A percentile compares a stretch with the other conserved stretches of the same genome.
These are phyloP conservation scores for Zaprionus taronus DNA, from an alignment of 1,140 invertebrate species.

Conservation along the genomic window DNA sequence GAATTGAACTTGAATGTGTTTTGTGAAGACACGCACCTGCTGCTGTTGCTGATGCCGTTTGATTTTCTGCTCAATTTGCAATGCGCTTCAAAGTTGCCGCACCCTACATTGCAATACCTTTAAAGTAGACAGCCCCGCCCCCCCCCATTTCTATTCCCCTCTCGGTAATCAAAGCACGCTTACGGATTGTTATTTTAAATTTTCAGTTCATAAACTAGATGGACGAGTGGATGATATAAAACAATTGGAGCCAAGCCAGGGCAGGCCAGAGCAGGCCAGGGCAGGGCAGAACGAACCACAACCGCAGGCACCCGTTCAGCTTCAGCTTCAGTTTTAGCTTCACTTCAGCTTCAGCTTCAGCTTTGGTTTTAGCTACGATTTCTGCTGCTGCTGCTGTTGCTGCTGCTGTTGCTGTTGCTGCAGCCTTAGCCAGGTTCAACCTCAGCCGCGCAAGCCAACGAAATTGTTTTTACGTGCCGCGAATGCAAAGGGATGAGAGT, in stretches of 20 bases:
- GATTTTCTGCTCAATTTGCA: constrained; percentile 6
- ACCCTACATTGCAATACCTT: not conserved
- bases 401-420: not conserved
- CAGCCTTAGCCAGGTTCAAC: constrained; percentile 15
- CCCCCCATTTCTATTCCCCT: not conserved
- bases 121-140: not conserved
- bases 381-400: not conserved
- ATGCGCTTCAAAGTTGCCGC: constrained; percentile 2
- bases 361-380: not conserved
- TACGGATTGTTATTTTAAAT: constrained; percentile 72
- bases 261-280: not conserved
- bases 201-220: constrained; percentile 65
- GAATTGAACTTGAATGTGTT: not conserved
- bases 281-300: not conserved
- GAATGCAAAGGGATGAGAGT: constrained; percentile 42
- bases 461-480: constrained; percentile 72
- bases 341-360: not conserved
- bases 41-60: not conserved
- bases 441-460: constrained; percentile 41
- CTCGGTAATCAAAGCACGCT: constrained; percentile 68
- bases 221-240: constrained; percentile 64
- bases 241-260: constrained; percentile 45
- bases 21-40: not conserved
- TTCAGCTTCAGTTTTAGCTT: not conserved
- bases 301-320: not conserved